Percentiles rank a stretch among this genome's conserved stretches.
phyloP scores from a whole-genome alignment of 2,888 invertebrate genomes.

The Liposcelis brunnea region DNA sequence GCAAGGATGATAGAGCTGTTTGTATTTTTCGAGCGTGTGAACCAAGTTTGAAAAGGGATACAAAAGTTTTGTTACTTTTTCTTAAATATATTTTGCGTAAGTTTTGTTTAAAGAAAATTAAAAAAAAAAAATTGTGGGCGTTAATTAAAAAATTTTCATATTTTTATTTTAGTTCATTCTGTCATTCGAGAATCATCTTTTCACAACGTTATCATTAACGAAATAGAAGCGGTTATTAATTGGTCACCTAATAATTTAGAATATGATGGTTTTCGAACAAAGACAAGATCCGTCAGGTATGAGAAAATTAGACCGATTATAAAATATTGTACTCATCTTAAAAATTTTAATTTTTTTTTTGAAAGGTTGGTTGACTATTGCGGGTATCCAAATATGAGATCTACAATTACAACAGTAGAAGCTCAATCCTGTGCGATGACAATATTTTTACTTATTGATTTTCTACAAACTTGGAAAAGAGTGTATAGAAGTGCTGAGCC shows the following conservation, averaged over 20 bases:
- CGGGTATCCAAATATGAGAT: conserved; percentile 2
- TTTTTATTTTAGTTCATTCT: conserved; percentile 5
- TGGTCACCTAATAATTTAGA: neutral
- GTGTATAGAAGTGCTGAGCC: conserved; percentile 32
- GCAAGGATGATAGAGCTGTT: conserved; percentile 39
- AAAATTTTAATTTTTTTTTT: no score
- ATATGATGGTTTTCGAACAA: no score
- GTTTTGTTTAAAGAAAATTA: conserved; percentile 14
- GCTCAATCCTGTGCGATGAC: conserved; percentile 16
- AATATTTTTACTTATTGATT: conserved; percentile 56
- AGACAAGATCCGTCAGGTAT: no score
- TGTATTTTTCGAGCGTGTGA: conserved; percentile 49
- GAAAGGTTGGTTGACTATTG: conserved; percentile 4
- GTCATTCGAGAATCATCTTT: neutral
- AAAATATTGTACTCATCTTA: no score
- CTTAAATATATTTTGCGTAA: conserved; percentile 49
- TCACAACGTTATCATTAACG: conserved; percentile 3
- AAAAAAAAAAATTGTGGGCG: no score
- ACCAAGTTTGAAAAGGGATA: conserved; percentile 57
- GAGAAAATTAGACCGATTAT: no score
- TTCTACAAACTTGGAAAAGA: conserved; percentile 54
- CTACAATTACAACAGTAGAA: neutral
- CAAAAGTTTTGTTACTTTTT: conserved; percentile 51
- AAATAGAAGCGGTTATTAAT: neutral
- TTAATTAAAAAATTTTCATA: conserved; percentile 1